phyloP scores from a whole-genome alignment of 2,113 vertebrate genomes.

The Naja naja region DNA sequence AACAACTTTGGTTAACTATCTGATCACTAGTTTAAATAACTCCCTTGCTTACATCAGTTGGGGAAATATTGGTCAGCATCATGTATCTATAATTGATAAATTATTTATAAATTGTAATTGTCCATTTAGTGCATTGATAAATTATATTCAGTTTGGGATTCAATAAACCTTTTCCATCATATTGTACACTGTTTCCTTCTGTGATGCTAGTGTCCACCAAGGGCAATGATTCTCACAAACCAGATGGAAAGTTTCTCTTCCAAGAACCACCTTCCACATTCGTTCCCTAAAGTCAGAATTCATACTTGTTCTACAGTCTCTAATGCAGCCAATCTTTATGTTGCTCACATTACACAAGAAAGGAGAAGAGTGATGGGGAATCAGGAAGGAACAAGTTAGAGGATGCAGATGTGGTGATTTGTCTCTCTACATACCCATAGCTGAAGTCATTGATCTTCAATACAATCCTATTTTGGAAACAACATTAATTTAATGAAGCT shows the following conservation, averaged over 20 bases:
- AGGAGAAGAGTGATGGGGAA: not conserved
- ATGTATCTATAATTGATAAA: not conserved
- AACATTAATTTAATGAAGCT: not conserved
- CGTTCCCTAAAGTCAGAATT: not conserved
- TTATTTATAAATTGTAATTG: too few species aligned
- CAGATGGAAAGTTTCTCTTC: not conserved
- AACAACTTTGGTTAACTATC: not conserved
- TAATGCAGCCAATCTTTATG: not conserved
- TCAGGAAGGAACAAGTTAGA: not conserved
- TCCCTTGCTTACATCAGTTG: not conserved
- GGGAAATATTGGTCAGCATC: not conserved
- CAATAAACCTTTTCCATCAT: not conserved
- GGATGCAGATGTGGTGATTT: not conserved
- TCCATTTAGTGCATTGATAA: too few species aligned
- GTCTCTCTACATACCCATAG: not conserved
- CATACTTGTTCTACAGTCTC: not conserved
- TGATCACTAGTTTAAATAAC: not conserved
- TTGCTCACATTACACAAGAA: not conserved
- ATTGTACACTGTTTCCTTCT: not conserved
- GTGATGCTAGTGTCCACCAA: not conserved
- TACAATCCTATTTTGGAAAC: not conserved
- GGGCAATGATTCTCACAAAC: not conserved
- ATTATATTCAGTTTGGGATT: not conserved
- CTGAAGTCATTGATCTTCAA: not conserved
- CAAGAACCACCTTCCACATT: not conserved